phyloP scores from a whole-genome alignment of 2,113 vertebrate species.

The Pelobates fuscus region DNA sequence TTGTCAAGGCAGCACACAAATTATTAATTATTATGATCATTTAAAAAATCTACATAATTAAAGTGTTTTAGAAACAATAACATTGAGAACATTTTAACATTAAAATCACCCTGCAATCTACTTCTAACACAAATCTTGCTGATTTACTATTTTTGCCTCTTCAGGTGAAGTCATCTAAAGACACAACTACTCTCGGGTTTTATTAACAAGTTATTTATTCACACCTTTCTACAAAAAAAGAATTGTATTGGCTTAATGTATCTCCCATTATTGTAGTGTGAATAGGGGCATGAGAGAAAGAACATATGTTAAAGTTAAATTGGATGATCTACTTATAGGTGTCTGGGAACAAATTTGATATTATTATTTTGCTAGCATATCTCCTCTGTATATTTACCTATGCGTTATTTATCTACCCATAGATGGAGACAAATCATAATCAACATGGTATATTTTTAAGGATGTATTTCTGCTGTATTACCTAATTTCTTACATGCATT shows the following conservation, averaged over 20 bases:
- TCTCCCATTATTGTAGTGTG: conserved; percentile 53
- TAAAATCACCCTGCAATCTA: too few species aligned
- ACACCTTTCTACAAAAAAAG: conserved; percentile 30
- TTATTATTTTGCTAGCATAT: conserved; percentile 37
- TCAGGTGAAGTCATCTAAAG: too few species aligned
- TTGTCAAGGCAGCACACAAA: too few species aligned
- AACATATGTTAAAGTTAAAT: conserved; percentile 48
- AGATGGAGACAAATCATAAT: conserved; percentile 38
- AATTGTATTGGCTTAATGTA: conserved; percentile 26
- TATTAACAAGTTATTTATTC: conserved; percentile 10
- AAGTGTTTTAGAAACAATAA: too few species aligned
- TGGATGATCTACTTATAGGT: conserved; percentile 26
- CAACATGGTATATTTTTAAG: conserved; percentile 18
- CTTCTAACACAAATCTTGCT: neutral
- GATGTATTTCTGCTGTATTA: neutral
- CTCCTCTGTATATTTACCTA: conserved; percentile 19
- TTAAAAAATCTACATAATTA: too few species aligned
- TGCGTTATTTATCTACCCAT: conserved; percentile 42
- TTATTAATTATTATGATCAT: too few species aligned
- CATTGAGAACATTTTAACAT: too few species aligned
- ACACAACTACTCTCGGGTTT: neutral
- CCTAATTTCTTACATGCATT: too few species aligned
- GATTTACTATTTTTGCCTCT: too few species aligned
- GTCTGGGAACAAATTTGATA: conserved; percentile 29
- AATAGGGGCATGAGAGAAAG: conserved; percentile 49